phyloP scores from a whole-genome alignment of 2,888 invertebrate species.

The Euplexia lucipara region DNA sequence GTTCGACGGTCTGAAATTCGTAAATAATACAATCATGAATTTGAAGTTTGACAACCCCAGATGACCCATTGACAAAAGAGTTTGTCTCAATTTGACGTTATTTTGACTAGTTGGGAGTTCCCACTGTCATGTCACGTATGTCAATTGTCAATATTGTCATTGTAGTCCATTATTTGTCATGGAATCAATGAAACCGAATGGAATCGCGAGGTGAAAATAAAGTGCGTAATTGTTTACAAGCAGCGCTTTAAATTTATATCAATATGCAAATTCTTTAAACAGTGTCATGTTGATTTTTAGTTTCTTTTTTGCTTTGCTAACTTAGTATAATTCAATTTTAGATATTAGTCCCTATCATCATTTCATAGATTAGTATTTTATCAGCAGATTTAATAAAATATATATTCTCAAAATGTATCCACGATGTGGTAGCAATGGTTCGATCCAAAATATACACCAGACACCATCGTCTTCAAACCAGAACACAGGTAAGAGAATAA shows the following conservation, averaged over 20 bases:
- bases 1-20: too few species aligned
- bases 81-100: background rate
- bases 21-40: too few species aligned
- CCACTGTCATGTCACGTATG: background rate
- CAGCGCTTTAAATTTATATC: constrained; percentile 33
- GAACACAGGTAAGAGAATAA: constrained; percentile 92
- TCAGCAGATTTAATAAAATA: constrained; percentile 16
- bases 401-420: constrained; percentile 89
- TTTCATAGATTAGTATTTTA: constrained; percentile 24
- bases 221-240: constrained; percentile 65
- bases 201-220: constrained; percentile 47
- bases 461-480: constrained; percentile 95
- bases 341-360: background rate
- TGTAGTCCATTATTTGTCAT: constrained; percentile 40
- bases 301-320: constrained; percentile 47
- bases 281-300: constrained; percentile 52
- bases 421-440: constrained; percentile 94
- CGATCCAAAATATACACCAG: constrained; percentile 94
- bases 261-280: constrained; percentile 55
- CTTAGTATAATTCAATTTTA: constrained; percentile 81
- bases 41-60: background rate
- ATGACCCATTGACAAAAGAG: background rate
- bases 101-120: background rate
- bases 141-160: constrained; percentile 4
- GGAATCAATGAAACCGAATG: constrained; percentile 42